Evolutionary conservation across 2,888 invertebrate genomes (phyloP), one percentile per base, ranked within the genome.

Genomic region (Nymphalis c-album): DNA sequence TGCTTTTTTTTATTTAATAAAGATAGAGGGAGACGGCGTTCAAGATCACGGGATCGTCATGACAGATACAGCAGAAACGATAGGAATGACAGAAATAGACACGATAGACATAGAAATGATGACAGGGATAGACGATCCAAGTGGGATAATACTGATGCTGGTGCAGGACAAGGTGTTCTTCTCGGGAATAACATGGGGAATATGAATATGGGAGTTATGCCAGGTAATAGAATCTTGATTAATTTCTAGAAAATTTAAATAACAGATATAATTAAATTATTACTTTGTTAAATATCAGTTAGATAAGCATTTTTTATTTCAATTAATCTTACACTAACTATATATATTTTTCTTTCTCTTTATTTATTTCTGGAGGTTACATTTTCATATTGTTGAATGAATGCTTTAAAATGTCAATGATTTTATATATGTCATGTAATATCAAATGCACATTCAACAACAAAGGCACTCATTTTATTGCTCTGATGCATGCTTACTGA

Each of bases 141-240:
- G 55, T 86, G 86, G 86, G 73, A 71, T 17, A 72, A 57, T 51
- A 73, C 58, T 58, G 71, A 76, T 50, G 47, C 40, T 45, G 51
- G 16, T 26, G 20, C 48, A 20, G 58, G 18, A 45, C 65, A 64
- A 16, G 31, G 51, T 53, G 26, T 47, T 35, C 6, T 47, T 22
- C 35, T 60, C 58, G 17, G 45, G 59, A 17, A 65, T 70, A 72
- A 66, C 59, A 78, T 74, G 53, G 7, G 26, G 7, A 55, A 55
- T 31, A 8, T 55, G 26, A 55, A 17, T 31, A 55, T 55, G 70
- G 79, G 85, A 68, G 77, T 83, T 76, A 77, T 85, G 73, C 75
- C 77, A 74, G 82, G 85, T 85, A 70, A 1, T 17, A 17, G 0
- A 26, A 16, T 31, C 17, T 16, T 10, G 53, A 26, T 53, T 26